Evolutionary conservation across 2,113 vertebrate species (phyloP).

Genomic region (Lynx canadensis): DNA sequence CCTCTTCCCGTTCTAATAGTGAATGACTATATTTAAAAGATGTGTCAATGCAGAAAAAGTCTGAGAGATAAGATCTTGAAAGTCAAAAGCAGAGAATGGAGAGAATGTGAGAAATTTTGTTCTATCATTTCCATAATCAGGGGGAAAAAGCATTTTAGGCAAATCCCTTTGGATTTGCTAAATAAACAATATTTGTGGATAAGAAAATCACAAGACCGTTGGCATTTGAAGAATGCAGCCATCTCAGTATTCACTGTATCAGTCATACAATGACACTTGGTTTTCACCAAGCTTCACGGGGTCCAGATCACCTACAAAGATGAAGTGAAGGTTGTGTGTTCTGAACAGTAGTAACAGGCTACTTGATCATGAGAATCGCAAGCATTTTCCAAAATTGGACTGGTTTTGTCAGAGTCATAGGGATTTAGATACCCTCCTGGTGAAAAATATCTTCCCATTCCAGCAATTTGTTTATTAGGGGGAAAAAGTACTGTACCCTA

Average conservation of each 20-base stretch:
- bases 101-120: not conserved
- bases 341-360: not conserved
- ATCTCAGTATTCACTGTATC: not conserved
- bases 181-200: not conserved
- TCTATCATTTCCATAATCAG: not conserved
- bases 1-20: not conserved
- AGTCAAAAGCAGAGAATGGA: not conserved
- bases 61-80: not conserved
- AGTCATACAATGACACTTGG: not conserved
- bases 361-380: not conserved
- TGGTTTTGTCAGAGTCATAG: not conserved
- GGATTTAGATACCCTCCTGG: not conserved
- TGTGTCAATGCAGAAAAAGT: not conserved
- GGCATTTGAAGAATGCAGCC: not conserved
- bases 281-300: not conserved
- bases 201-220: not conserved
- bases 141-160: not conserved
- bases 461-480: not conserved
- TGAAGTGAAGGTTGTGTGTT: not conserved
- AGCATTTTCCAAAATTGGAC: not conserved
- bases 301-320: not conserved
- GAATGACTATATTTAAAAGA: not conserved
- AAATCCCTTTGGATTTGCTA: not conserved
- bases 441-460: not conserved
- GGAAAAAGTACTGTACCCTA: not conserved